Percentiles rank a stretch among this genome's conserved stretches.
phyloP scores from a whole-genome alignment of 23 tunicate species.

The Aplidium turbinatum region DNA sequence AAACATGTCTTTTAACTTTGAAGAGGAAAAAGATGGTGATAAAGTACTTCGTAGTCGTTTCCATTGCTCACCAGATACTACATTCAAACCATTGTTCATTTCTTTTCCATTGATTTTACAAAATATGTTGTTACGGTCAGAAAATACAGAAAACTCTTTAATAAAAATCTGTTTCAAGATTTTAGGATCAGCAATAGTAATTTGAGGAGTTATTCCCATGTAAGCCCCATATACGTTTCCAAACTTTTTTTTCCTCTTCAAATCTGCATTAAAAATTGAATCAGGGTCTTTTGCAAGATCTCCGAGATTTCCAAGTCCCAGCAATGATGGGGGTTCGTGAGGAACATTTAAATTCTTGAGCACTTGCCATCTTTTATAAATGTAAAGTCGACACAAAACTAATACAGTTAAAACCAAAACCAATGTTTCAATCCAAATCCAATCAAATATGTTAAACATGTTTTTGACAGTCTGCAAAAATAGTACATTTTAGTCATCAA shows the following conservation, averaged over 20 bases:
- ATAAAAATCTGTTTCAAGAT: constrained; percentile 70
- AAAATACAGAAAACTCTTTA: constrained; percentile 65
- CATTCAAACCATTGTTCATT: constrained; percentile 49
- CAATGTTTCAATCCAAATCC: constrained; percentile 5
- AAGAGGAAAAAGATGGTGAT: constrained; percentile 67
- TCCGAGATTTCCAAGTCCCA: constrained; percentile 35
- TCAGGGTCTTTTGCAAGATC: constrained; percentile 18
- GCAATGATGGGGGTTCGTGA: constrained; percentile 65
- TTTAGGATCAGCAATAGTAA: constrained; percentile 60
- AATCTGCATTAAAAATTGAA: neutral
- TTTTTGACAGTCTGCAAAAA: too few relatives aligned
- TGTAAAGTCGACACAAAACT: constrained; percentile 39
- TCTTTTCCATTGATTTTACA: constrained; percentile 50
- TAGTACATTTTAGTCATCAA: too few relatives aligned
- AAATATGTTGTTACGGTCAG: constrained; percentile 37
- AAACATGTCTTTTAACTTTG: constrained; percentile 75
- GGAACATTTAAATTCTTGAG: constrained; percentile 72
- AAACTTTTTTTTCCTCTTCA: constrained; percentile 2
- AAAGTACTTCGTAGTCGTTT: constrained; percentile 57
- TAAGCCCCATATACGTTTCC: constrained; percentile 36
- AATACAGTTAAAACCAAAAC: neutral
- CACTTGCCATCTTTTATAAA: constrained; percentile 62
- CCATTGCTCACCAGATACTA: constrained; percentile 73
- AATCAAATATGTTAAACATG: too few relatives aligned
- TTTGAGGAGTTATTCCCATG: constrained; percentile 25